These are phyloP conservation scores for Dromococcyx pavoninus DNA, from an alignment of 2,797 vertebrate genomes.

Conservation along the genomic window DNA sequence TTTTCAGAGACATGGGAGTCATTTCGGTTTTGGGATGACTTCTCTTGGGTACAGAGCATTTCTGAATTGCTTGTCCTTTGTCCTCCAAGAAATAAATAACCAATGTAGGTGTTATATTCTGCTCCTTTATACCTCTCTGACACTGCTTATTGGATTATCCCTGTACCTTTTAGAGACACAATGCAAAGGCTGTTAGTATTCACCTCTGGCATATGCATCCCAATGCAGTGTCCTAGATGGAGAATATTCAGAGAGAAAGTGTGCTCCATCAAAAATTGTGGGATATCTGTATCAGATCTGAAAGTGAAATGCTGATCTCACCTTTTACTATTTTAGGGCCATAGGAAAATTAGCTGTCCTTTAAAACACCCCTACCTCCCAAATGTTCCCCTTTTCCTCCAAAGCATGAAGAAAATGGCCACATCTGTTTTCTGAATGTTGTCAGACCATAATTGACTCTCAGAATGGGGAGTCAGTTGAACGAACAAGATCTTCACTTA, in stretches of 20 bases:
- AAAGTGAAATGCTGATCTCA: background rate
- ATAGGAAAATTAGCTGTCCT: background rate
- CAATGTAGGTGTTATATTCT: background rate
- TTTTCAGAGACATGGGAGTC: background rate
- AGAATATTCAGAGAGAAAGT: background rate
- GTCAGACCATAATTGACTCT: background rate
- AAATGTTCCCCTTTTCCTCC: background rate
- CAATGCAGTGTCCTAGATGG: background rate
- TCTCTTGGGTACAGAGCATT: background rate
- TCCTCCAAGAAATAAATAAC: background rate
- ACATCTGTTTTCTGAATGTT: background rate
- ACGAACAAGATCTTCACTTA: too few relatives aligned
- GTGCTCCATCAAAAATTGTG: background rate
- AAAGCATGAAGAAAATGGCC: background rate
- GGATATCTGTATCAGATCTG: background rate
- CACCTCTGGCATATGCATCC: background rate
- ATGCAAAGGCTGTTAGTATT: background rate
- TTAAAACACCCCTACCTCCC: background rate
- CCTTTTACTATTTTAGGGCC: background rate
- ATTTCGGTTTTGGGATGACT: background rate
- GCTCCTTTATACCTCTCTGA: background rate
- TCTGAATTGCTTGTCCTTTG: background rate
- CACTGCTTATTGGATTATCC: background rate
- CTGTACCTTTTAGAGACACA: background rate
- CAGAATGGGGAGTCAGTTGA: background rate